These are phyloP conservation scores for Hypocryptadius cinnamomeus DNA, from an alignment of 2,113 vertebrate genomes.

Conservation along the genomic window DNA sequence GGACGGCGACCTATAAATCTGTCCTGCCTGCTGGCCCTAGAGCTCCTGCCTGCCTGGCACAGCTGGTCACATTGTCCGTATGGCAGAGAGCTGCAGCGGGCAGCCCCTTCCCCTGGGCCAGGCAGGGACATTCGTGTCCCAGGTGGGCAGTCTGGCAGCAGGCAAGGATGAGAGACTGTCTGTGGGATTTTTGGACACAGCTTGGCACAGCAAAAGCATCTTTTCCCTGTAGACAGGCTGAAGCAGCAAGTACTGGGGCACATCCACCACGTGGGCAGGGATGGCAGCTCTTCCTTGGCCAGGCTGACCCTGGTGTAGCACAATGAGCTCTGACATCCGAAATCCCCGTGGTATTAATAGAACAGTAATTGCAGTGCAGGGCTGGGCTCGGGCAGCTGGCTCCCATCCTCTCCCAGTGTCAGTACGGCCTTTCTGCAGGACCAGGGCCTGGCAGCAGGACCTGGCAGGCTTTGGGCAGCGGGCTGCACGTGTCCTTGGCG, in stretches of 20 bases:
- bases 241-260: background rate
- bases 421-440: background rate
- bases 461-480: background rate
- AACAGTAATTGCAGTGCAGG: slow-evolving; percentile 53
- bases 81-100: background rate
- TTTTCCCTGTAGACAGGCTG: background rate
- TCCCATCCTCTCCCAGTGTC: background rate
- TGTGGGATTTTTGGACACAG: background rate
- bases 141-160: background rate
- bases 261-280: background rate
- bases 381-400: slow-evolving; percentile 15
- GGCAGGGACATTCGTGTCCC: background rate
- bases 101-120: background rate
- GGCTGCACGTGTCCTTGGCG: background rate
- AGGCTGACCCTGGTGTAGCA: background rate
- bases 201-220: background rate
- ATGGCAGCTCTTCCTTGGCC: background rate
- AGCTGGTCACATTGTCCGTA: background rate
- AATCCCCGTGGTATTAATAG: slow-evolving; percentile 54
- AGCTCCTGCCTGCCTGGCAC: background rate
- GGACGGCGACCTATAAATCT: background rate
- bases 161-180: background rate
- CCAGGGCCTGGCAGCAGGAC: background rate
- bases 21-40: background rate
- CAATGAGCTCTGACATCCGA: slow-evolving; percentile 15